A percentile compares a stretch with the other conserved stretches of the same genome.
Evolutionary conservation across 1,140 invertebrate genomes (phyloP).

Genomic region (Pristionchus pacificus): DNA sequence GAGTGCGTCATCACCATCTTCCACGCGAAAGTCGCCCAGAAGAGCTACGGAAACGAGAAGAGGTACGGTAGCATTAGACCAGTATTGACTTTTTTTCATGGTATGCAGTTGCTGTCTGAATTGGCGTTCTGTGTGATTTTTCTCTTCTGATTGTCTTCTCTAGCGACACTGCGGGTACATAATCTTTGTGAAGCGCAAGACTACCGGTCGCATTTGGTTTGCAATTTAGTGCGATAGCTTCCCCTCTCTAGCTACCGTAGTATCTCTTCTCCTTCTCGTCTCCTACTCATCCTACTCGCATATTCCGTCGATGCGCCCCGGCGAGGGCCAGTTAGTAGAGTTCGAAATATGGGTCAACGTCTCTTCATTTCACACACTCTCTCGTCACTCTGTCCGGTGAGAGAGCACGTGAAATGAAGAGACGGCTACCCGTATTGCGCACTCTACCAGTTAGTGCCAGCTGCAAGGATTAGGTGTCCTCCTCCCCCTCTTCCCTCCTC

Average conservation of each 20-base stretch:
- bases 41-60: slow-evolving; percentile 99
- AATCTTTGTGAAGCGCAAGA: not conserved
- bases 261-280: no score
- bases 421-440: no score
- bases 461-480: no score
- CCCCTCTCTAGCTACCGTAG: not conserved
- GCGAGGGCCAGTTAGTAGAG: no score
- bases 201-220: not conserved
- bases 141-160: not conserved
- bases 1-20: slow-evolving; percentile 74
- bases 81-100: not conserved
- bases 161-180: not conserved
- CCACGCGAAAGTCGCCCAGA: slow-evolving; percentile 96
- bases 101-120: not conserved
- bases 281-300: no score
- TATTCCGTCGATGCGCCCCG: no score
- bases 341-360: no score
- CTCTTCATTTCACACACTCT: no score
- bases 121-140: not conserved
- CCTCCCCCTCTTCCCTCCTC: no score
- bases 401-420: no score
- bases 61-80: slow-evolving; percentile 60
- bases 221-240: not conserved
- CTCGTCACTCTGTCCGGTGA: no score
- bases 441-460: no score